Percentiles rank a stretch among this genome's conserved stretches.
These are phyloP conservation scores for Cyprinodon brontotheroides DNA, from an alignment of 2,113 vertebrate species.

Conservation along the genomic window DNA sequence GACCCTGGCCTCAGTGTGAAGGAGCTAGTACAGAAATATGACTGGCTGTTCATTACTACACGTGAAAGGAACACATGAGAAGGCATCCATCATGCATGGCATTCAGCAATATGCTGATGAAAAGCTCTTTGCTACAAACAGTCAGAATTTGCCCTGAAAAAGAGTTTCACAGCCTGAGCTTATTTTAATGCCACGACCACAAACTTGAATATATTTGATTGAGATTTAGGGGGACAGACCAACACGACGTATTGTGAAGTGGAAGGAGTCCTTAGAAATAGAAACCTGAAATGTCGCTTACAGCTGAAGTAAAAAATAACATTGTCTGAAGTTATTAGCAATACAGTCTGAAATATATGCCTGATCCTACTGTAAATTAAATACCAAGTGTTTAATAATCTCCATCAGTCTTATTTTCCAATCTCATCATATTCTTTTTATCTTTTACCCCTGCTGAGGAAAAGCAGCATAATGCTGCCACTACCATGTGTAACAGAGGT, in stretches of 20 bases:
- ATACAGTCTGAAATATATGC: too few relatives aligned
- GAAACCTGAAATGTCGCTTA: too few relatives aligned
- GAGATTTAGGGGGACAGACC: background rate
- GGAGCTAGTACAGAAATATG: conserved; percentile 41
- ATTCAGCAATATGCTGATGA: background rate
- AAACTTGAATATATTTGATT: background rate
- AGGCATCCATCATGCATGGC: conserved; percentile 18
- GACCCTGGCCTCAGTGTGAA: conserved; percentile 48
- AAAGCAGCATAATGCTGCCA: background rate
- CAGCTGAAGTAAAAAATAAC: too few relatives aligned
- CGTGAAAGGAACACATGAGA: conserved; percentile 4
- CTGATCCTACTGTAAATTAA: too few relatives aligned
- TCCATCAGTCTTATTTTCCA: background rate
- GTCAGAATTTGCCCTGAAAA: background rate
- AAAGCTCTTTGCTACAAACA: background rate
- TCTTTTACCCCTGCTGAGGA: background rate
- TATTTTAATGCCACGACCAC: background rate
- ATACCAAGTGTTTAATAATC: too few relatives aligned
- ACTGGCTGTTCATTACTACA: conserved; percentile 47
- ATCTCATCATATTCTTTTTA: background rate
- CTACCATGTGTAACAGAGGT: background rate
- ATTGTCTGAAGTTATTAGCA: too few relatives aligned
- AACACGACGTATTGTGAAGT: background rate
- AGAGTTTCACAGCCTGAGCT: background rate
- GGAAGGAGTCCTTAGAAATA: too few relatives aligned